A percentile compares a stretch with the other conserved stretches of the same genome.
These are phyloP conservation scores for Drosophila longiperda DNA, from an alignment of 2,888 invertebrate species.

Conservation along the genomic window DNA sequence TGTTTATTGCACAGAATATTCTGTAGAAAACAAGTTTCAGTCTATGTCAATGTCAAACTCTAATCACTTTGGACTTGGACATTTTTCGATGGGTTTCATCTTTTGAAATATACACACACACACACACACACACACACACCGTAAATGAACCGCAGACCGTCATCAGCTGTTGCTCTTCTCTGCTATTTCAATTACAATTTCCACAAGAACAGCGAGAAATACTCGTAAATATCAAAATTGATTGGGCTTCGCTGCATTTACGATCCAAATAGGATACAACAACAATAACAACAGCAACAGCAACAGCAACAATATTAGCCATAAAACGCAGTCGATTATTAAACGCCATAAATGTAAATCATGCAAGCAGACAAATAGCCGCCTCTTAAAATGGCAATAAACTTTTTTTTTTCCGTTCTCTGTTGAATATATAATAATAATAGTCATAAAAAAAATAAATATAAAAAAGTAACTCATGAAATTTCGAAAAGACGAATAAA, in stretches of 20 bases:
- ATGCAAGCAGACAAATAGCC: conserved; percentile 36
- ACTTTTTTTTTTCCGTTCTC: conserved; percentile 29
- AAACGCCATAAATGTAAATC: conserved; percentile 74
- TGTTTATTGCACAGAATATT: conserved; percentile 61
- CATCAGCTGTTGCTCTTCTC: conserved; percentile 8
- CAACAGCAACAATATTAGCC: conserved; percentile 51
- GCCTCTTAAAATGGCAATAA: conserved; percentile 48
- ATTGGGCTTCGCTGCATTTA: conserved; percentile 54
- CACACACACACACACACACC: conserved; percentile 20
- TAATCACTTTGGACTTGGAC: conserved; percentile 28
- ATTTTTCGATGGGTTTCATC: conserved; percentile 49
- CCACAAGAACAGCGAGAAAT: not conserved
- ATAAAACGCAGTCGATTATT: conserved; percentile 75
- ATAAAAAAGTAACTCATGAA: conserved; percentile 14
- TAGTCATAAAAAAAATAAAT: conserved; percentile 24
- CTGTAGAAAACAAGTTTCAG: conserved; percentile 40
- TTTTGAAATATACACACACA: conserved; percentile 12
- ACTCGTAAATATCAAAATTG: conserved; percentile 22
- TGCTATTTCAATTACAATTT: conserved; percentile 49
- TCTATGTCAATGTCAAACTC: conserved; percentile 72
- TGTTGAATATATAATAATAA: conserved; percentile 48
- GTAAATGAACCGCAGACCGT: conserved; percentile 10
- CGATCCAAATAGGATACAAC: conserved; percentile 35
- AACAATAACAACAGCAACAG: conserved; percentile 23
- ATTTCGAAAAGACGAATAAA: conserved; percentile 24